Base-by-base conservation (phyloP, 2,888 invertebrate species). In the Unio pictorum region DNA sequence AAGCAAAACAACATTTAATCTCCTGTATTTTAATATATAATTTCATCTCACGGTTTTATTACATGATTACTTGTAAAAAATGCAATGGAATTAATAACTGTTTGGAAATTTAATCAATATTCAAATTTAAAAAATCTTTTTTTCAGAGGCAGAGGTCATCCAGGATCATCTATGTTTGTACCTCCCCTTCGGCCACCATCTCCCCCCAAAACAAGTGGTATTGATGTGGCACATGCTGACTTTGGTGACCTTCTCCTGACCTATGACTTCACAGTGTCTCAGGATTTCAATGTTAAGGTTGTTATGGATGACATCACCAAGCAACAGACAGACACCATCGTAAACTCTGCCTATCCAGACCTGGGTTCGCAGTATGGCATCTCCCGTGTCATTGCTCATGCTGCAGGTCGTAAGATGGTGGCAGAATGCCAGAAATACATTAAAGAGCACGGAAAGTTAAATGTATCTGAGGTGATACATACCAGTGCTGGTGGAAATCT, bases 401-500 rank as follows among this genome's bases (percentile, higher is more conserved):
- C 76, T 8, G 76, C 72, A 15, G 79, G 72, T 18, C 23, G 57
- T 18, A 58, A 68, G 15, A 61, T 79, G 55, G 67, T 70, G 55
- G 28, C 34, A 15, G 81, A 76, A 58, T 78, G 79, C 64, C 66
- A 64, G n/a, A 57, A 69, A 26, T 66, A 75, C 55, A 62, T 76
- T 15, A 60, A 68, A 11, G 66, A 68, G 34, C 66, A 78, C 66
- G 81, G 79, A 18, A 60, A 60, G 7, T 67, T 81, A 18, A 55
- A 62, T 1, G 55, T 68, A 56, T 71, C 77, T 18, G 74, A 78
- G 20, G 77, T 79, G 5, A 70, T 73, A 20, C 77, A 78, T 64
- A 79, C 77, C 0, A 68, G 69, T 58, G 79, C 81, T 59, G 79
- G 78, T 54, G 81, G 75, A 18, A 55, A 55, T 18, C 67, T 81